phyloP scores from a whole-genome alignment of 2,797 vertebrate genomes.

The Sciaenops ocellatus region DNA sequence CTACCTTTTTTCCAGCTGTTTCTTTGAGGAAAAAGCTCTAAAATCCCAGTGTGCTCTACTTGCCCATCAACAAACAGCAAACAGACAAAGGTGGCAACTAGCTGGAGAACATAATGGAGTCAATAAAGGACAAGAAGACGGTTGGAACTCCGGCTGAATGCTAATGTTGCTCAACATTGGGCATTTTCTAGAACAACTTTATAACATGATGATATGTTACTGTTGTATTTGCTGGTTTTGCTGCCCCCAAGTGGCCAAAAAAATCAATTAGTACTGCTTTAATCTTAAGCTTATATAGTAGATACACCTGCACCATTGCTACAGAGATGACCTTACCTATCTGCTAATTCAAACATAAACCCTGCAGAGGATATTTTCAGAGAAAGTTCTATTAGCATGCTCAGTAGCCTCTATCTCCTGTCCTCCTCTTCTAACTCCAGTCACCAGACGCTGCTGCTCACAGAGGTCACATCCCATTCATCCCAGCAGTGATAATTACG shows the following conservation, averaged over 20 bases:
- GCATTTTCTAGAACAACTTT: not conserved
- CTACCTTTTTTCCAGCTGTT: too few species aligned
- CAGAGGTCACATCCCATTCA: conserved; percentile 64
- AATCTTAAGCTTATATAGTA: not conserved
- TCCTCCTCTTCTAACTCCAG: conserved; percentile 31
- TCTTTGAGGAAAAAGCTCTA: too few species aligned
- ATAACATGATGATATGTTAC: not conserved
- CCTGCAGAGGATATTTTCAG: not conserved
- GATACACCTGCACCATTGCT: not conserved
- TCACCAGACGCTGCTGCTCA: conserved; percentile 33
- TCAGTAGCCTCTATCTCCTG: conserved; percentile 6
- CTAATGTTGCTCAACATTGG: not conserved
- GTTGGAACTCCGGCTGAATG: not conserved
- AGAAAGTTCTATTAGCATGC: conserved; percentile 14
- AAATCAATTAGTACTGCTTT: not conserved
- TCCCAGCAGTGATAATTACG: conserved; percentile 72
- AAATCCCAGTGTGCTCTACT: too few species aligned
- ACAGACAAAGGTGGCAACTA: not conserved
- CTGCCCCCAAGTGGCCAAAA: not conserved
- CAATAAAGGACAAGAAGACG: not conserved
- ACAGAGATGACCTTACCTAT: not conserved
- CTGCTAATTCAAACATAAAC: not conserved
- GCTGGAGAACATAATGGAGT: not conserved
- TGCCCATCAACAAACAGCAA: too few species aligned
- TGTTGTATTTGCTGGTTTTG: not conserved